phyloP scores from a whole-genome alignment of 2,888 invertebrate genomes.

The Cetonia aurata region DNA sequence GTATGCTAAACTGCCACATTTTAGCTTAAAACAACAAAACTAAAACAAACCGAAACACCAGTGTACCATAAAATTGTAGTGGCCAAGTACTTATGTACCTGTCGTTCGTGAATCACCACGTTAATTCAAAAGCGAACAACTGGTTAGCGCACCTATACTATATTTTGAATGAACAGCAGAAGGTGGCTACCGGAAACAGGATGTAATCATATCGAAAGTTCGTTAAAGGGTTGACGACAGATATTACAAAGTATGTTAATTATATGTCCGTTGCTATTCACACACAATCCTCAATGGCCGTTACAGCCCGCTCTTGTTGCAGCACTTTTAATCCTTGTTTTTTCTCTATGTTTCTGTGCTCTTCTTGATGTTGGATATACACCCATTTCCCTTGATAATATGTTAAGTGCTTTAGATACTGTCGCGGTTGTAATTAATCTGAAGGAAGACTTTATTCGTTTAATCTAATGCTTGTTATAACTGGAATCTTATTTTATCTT shows the following conservation, averaged over 20 bases:
- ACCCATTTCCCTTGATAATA: too few species aligned
- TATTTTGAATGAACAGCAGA: slow-evolving; percentile 24
- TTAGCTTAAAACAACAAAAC: slow-evolving; percentile 9
- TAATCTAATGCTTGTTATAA: too few species aligned
- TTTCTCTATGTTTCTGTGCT: background rate
- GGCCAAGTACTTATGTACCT: slow-evolving; percentile 12
- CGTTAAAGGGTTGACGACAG: slow-evolving; percentile 53
- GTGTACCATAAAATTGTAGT: slow-evolving; percentile 33
- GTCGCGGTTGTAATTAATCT: too few species aligned
- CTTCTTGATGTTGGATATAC: too few species aligned
- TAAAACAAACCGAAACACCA: slow-evolving; percentile 6
- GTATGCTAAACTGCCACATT: background rate
- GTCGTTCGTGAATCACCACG: slow-evolving; percentile 16
- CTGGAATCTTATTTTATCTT: too few species aligned
- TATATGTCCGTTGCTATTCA: slow-evolving; percentile 22
- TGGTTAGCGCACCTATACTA: slow-evolving; percentile 13
- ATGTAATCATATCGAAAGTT: slow-evolving; percentile 54
- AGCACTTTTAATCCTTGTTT: background rate
- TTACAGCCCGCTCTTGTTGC: too few species aligned
- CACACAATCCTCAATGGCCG: background rate
- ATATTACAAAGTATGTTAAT: slow-evolving; percentile 34
- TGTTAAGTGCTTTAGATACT: too few species aligned
- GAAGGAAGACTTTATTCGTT: too few species aligned
- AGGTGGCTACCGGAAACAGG: slow-evolving; percentile 55
- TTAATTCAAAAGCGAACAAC: slow-evolving; percentile 39